Evolutionary conservation across 2,113 vertebrate genomes (phyloP), one percentile per base, ranked within the genome.

Genomic region (Solea solea): DNA sequence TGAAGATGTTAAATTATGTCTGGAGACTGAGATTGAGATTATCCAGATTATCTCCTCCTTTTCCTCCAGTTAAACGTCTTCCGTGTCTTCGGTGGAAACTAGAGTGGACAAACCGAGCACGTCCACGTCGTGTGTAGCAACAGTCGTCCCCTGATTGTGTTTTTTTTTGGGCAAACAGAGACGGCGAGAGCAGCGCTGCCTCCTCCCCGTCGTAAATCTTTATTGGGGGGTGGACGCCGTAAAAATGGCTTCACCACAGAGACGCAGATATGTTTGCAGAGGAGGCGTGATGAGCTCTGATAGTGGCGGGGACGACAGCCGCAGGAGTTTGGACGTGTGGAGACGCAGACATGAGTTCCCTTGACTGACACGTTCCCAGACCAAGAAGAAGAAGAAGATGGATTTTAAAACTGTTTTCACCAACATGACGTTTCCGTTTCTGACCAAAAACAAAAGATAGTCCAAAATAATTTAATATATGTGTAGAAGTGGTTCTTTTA

Each of bases 221-320:
- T 92, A 92, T 91, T 63, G 70, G 78, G 59, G 84, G 70, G 54
- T 59, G 58, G 52, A 5, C 1, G 84, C 79, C 50, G 69, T 92
- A 89, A 91, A 86, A 78, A 67, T 7, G 61, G 74, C 55, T 34
- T 88, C 90, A 89, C 71, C 89, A 86, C 88, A 83, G 91, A 83
- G 85, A 92, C 88, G 28, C 60, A 89, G 87, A 83, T 44, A 91
- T 85, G 88, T 84, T 86, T 78, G 80, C 41, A 12, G 74, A 81
- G 75, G 78, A 78, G 75, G 71, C 25, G 12, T 53, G 72, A 72
- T 39, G 64, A 68, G 61, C 69, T 72, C 9, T 28, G 73, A 80
- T 59, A 82, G 53, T 52, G 34, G 76, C 13, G 50, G 40, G 7
- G 8, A 27, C 34, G 34, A 34, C 63, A 1, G 16, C 64, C 59